Conservation (phyloP, 1,140 invertebrate genomes). For the Hyposmocoma kahamanoa region DNA sequence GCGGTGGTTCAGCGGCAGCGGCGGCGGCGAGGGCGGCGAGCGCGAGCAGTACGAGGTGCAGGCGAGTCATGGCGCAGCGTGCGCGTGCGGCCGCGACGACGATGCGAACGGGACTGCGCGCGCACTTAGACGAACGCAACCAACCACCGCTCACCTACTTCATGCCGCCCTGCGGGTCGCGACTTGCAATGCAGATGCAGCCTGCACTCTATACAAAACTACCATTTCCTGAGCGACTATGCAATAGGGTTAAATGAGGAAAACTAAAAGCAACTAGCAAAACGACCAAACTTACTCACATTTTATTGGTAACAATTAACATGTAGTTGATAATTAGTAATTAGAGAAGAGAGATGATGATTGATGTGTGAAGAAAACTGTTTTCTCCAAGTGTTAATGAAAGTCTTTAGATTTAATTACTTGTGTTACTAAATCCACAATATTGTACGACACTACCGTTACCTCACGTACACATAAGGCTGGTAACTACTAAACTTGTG, state of each 20-base stretch:
- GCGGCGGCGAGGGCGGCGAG: slow-evolving; percentile 40
- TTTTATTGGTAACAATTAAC: too few relatives aligned
- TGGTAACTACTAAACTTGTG: too few relatives aligned
- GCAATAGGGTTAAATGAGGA: slow-evolving; percentile 2
- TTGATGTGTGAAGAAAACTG: too few relatives aligned
- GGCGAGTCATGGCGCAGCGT: slow-evolving; percentile 50
- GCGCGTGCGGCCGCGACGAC: slow-evolving; percentile 61
- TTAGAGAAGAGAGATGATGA: too few relatives aligned
- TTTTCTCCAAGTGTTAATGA: too few relatives aligned
- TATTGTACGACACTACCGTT: too few relatives aligned
- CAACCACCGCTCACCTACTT: slow-evolving; percentile 44
- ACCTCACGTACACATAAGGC: too few relatives aligned
- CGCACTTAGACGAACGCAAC: slow-evolving; percentile 26
- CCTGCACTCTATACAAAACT: slow-evolving; percentile 12
- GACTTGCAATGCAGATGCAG: slow-evolving; percentile 41
- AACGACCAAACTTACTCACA: too few relatives aligned
- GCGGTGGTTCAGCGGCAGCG: slow-evolving; percentile 36
- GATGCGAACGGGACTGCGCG: slow-evolving; percentile 59
- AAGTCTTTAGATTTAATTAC: too few relatives aligned
- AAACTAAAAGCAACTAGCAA: too few relatives aligned
- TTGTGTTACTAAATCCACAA: too few relatives aligned
- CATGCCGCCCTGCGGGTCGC: slow-evolving; percentile 32
- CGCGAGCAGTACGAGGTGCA: slow-evolving; percentile 39
- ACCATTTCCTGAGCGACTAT: background rate
- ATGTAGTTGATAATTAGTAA: too few relatives aligned